Evolutionary conservation across 1,140 invertebrate genomes (phyloP).

Genomic region (Ctenoplectra terminalis): DNA sequence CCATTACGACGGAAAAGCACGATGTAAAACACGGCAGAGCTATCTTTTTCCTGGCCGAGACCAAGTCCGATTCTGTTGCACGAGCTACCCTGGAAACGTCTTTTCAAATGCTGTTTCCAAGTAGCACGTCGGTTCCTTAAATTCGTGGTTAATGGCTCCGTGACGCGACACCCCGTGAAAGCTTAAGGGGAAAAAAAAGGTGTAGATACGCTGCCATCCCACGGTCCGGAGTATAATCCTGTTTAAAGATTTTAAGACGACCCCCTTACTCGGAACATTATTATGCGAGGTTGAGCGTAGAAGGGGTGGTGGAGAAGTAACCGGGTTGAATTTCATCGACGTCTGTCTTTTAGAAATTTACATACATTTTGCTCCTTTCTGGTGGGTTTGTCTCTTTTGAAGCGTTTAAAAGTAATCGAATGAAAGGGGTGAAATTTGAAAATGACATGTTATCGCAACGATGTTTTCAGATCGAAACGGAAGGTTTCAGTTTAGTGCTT

Average conservation of each 20-base stretch:
- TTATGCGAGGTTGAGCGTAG: neutral
- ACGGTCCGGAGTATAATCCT: conserved; percentile 22
- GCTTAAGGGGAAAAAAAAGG: conserved; percentile 7
- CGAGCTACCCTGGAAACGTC: neutral
- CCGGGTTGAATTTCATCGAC: conserved; percentile 13
- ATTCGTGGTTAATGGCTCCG: conserved; percentile 53
- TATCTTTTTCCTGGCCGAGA: neutral
- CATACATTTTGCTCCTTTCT: neutral
- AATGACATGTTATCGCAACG: neutral
- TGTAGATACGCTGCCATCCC: neutral
- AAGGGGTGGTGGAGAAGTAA: too few relatives aligned
- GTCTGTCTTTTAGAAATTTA: conserved; percentile 31
- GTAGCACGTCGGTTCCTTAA: conserved; percentile 49
- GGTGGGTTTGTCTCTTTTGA: neutral
- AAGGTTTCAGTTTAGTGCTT: neutral
- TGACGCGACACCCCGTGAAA: conserved; percentile 48
- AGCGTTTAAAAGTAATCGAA: neutral
- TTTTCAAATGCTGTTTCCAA: conserved; percentile 45
- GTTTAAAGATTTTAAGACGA: conserved; percentile 49
- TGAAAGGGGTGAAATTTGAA: neutral
- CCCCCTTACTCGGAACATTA: conserved; percentile 11
- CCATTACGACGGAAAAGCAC: conserved; percentile 24
- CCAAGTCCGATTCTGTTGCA: neutral
- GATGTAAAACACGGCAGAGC: conserved; percentile 37
- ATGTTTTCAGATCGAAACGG: neutral